phyloP scores from a whole-genome alignment of 2,113 vertebrate species.

The Oncorhynchus keta region DNA sequence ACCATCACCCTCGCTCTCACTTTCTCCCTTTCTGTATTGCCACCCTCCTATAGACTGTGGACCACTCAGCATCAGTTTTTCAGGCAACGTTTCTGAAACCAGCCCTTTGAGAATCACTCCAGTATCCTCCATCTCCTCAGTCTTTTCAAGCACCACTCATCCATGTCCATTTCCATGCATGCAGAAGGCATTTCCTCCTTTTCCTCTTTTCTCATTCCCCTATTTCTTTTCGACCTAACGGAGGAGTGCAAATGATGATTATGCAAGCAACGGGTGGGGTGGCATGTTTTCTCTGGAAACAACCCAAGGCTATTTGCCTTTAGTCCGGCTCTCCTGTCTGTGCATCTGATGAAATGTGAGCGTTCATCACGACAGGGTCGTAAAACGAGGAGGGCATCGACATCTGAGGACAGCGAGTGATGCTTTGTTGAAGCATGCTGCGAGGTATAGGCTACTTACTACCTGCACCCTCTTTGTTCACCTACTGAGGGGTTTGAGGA shows the following conservation, averaged over 20 bases:
- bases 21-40: not conserved
- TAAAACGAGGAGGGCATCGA: not conserved
- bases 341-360: slow-evolving; percentile 60
- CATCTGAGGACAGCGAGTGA: not conserved
- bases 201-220: too few species aligned
- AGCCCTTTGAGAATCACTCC: too few species aligned
- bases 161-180: too few species aligned
- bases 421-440: not conserved
- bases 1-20: not conserved
- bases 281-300: slow-evolving; percentile 45
- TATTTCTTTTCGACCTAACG: too few species aligned
- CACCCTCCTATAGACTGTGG: too few species aligned
- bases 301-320: slow-evolving; percentile 58
- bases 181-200: too few species aligned
- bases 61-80: too few species aligned
- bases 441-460: not conserved
- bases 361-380: slow-evolving; percentile 46
- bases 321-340: slow-evolving; percentile 56
- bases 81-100: too few species aligned
- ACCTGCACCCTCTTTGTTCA: too few species aligned
- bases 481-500: too few species aligned
- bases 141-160: not conserved
- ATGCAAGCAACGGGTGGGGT: slow-evolving; percentile 31
- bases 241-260: slow-evolving; percentile 16
- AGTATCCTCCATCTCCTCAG: not conserved